Evolutionary conservation across 2,797 vertebrate genomes (phyloP).

Genomic region (Hemitrygon akajei): DNA sequence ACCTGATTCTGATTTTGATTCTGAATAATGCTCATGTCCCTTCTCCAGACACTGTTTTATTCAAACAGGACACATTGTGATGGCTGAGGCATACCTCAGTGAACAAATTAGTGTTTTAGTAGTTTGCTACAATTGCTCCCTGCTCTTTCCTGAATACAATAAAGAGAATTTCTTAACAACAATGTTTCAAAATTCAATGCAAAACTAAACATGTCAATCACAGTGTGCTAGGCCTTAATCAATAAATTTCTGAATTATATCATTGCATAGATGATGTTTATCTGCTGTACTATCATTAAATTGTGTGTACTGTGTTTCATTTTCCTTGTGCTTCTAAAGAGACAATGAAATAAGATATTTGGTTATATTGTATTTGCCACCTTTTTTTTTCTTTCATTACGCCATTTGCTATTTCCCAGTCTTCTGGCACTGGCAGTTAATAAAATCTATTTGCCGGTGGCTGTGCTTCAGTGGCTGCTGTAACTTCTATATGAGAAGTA

Average conservation of each 20-base stretch:
- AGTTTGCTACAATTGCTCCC: background rate
- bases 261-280: background rate
- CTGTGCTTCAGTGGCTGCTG: background rate
- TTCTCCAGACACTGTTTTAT: background rate
- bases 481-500: background rate
- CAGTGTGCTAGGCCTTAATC: too few relatives aligned
- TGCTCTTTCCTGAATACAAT: conserved; percentile 2
- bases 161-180: background rate
- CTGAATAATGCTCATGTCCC: background rate
- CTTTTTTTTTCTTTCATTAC: background rate
- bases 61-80: background rate
- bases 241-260: background rate
- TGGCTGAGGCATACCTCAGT: background rate
- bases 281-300: background rate
- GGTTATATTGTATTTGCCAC: background rate
- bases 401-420: background rate
- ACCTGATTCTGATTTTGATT: too few relatives aligned
- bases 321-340: background rate
- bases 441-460: background rate
- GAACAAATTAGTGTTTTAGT: background rate
- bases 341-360: background rate
- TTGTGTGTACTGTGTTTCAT: background rate
- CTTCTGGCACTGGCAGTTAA: background rate
- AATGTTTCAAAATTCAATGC: background rate
- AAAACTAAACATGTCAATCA: background rate